Evolutionary conservation across 2,797 vertebrate species (phyloP), one percentile per base, ranked within the genome.

Genomic region (Halcyon smyrnensis): DNA sequence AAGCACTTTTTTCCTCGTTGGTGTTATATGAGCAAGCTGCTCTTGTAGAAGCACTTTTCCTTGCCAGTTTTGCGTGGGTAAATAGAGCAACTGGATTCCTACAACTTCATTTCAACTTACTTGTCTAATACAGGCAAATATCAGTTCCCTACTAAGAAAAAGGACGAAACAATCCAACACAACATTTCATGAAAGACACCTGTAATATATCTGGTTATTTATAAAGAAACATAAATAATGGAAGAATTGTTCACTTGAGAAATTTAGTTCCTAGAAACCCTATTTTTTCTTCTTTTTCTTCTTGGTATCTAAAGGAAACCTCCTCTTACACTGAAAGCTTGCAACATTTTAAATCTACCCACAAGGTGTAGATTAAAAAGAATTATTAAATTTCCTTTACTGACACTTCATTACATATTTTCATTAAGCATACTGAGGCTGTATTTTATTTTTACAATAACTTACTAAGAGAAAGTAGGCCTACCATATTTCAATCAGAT

Each of bases 401-500:
- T 93, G 51, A 78, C 37, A 63, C 39, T 75, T 91, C 45, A 71
- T 80, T 80, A 46, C n/a, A 11, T 71, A 54, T 91, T 96, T 93
- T 73, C 63, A 79, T 67, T 86, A 69, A 90, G 63, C 2, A 14
- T 39, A 41, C 37, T 45, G 46, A 91, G 78, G 14, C 36, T 60
- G n/a, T 63, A 48, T 73, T 95, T 93, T 89, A 84, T 91, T 95
- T 96, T 81, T 70, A 64, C 18, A 79, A 51, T 81, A 90, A 82
- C 30, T 75, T 81, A 63, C 60, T 87, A 70, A 86, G 21, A 94
- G 53, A 87, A 93, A 94, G 75, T 59, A 82, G 12, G 15, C 14
- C n/a, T 79, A 67, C 30, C 28, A 59, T 46, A 56, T 87, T 95
- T 73, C 79, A 81, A 69, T 93, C 92, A 90, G 73, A 86, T 89